These are phyloP conservation scores for Melikaiella ostensackeni DNA, from an alignment of 2,888 invertebrate genomes.

Conservation along the genomic window DNA sequence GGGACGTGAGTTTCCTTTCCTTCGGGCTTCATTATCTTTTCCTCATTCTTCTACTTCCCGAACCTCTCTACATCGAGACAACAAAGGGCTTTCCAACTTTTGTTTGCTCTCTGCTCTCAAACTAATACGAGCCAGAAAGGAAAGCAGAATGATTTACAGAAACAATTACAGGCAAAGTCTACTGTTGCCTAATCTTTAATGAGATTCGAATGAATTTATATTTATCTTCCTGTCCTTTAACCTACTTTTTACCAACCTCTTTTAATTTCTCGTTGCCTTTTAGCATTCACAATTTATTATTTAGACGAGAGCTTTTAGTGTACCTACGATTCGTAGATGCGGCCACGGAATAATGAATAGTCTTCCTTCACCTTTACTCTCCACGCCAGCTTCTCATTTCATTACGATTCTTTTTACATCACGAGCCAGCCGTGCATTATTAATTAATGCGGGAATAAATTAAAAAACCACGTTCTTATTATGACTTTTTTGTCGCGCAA, in stretches of 20 bases:
- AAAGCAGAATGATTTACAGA: conserved; percentile 25
- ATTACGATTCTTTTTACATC: conserved; percentile 21
- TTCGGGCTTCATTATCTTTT: conserved; percentile 18
- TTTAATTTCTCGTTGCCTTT: conserved; percentile 8
- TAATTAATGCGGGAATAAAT: conserved; percentile 32
- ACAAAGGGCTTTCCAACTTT: conserved; percentile 29
- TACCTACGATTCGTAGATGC: conserved; percentile 27
- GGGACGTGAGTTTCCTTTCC: conserved; percentile 18
- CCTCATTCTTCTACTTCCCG: conserved; percentile 22
- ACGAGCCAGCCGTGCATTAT: not conserved
- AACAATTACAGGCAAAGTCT: conserved; percentile 23
- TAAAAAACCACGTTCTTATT: not conserved
- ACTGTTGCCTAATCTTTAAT: conserved; percentile 13
- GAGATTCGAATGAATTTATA: conserved; percentile 36
- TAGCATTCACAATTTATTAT: conserved; percentile 24
- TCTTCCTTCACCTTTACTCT: conserved; percentile 23
- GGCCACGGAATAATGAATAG: conserved; percentile 23
- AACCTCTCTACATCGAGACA: conserved; percentile 6
- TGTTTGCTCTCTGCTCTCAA: conserved; percentile 19
- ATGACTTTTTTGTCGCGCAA: not conserved
- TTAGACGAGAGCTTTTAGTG: conserved; percentile 32
- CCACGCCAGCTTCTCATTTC: conserved; percentile 18
- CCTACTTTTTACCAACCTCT: not conserved
- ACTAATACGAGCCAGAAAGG: conserved; percentile 18
- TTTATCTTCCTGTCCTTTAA: conserved; percentile 3